Base-by-base conservation (phyloP, 2,797 vertebrate species). In the Intellagama lesueurii region DNA sequence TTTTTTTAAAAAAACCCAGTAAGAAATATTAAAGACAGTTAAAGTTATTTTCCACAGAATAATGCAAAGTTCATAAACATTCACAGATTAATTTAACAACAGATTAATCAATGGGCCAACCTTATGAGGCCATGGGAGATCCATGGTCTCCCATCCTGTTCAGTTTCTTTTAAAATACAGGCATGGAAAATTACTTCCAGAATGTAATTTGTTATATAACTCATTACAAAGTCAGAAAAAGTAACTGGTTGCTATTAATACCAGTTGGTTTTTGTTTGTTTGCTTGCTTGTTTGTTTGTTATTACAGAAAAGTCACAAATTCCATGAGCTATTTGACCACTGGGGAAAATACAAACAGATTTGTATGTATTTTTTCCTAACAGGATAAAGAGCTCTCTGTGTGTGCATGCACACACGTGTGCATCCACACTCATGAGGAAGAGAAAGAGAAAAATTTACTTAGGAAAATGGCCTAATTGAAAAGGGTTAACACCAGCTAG, bases 1-100 rank as follows among this genome's bases (percentile, higher is more conserved):
- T 24, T 77, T 32, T 4, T 86, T 64, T 35, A 26, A 1, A 4
- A 84, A 19, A 1, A 5, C 81, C 76, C 5, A 26, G 85, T 90
- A 47, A 49, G 7, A 66, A 77, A 11, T n/a, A 86, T 68, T 60
- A 77, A 87, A 83, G 68, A 66, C 81, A 89, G 80, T 28, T 30
- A 79, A 30, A 12, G 11, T 44, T 1, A 70, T 60, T 40, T 73
- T 7, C 81, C 17, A 79, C 8, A 9, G 17, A 64, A 17, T 4
- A 64, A 64, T 64, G 60, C 17, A 17, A 64, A 17, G 14, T 14
- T 64, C 4, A 64, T 17, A 17, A 22, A 64, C 19, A 22, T 64
- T 64, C 60, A 64, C 60, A 64, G 60, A 64, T 64, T 64, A 64
- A 64, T 22, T 2, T 17, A 64, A 17, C 60, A 17, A 64, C 56